Conservation (phyloP, 2,113 vertebrate species). For the Rattus rattus region DNA sequence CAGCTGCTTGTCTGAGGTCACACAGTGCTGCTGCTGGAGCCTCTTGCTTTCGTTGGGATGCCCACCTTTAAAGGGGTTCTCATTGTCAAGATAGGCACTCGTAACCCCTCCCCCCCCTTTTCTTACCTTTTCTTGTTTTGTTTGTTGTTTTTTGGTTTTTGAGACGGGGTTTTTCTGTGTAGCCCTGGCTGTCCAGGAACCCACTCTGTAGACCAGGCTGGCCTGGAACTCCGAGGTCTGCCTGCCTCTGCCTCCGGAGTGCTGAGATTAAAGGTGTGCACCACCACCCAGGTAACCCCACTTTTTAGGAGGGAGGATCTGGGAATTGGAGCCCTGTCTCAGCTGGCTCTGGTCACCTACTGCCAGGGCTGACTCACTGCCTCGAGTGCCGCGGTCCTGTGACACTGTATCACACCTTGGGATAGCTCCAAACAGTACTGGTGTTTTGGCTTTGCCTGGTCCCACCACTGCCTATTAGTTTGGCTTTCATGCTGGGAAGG, state of each 20-base stretch:
- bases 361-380: not conserved
- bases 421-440: not conserved
- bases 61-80: not conserved
- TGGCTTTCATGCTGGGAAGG: not conserved
- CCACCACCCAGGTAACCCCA: not conserved
- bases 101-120: not conserved
- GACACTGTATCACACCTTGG: not conserved
- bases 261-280: not conserved
- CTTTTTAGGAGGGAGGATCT: not conserved
- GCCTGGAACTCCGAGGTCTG: not conserved
- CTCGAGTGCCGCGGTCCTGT: accelerated
- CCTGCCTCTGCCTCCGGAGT: not conserved
- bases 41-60: not conserved
- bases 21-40: not conserved
- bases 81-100: not conserved
- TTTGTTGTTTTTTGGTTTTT: not conserved
- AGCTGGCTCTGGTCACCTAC: not conserved
- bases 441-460: not conserved
- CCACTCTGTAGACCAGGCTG: not conserved
- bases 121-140: not conserved
- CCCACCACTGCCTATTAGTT: not conserved
- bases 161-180: not conserved
- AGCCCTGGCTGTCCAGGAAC: not conserved
- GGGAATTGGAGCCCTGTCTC: not conserved
- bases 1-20: not conserved